Percentiles rank a stretch among this genome's conserved stretches.
Evolutionary conservation across 2,888 invertebrate species (phyloP).

Genomic region (Choristoneura rosaceana): DNA sequence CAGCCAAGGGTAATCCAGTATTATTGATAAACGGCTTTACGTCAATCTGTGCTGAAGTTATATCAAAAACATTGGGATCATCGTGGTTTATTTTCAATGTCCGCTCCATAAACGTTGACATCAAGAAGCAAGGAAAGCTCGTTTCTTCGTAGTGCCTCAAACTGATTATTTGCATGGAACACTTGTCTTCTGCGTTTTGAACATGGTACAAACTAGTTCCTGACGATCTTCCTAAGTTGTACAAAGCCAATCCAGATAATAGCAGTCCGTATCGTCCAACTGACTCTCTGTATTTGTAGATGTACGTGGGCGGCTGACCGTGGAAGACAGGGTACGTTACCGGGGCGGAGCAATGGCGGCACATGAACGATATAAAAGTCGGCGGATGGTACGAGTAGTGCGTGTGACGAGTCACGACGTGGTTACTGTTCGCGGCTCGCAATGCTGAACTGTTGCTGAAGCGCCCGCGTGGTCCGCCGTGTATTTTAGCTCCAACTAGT

Average conservation of each 20-base stretch:
- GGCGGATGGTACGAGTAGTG: conserved; percentile 77
- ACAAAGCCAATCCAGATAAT: conserved; percentile 73
- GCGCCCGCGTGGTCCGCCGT: conserved; percentile 63
- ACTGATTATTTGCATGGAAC: conserved; percentile 72
- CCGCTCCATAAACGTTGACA: conserved; percentile 73
- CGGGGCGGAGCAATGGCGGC: conserved; percentile 65
- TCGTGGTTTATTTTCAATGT: conserved; percentile 51
- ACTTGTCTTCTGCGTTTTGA: conserved; percentile 62
- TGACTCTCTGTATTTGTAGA: conserved; percentile 72
- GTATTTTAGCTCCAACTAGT: conserved; percentile 60
- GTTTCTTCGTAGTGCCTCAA: conserved; percentile 68
- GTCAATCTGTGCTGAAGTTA: conserved; percentile 65
- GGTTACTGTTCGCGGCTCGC: conserved; percentile 49
- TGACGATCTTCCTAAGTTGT: conserved; percentile 72
- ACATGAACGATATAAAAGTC: conserved; percentile 65
- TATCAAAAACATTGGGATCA: conserved; percentile 61
- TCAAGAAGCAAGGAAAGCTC: conserved; percentile 71
- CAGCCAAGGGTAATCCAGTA: conserved; percentile 58
- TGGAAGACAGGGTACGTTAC: conserved; percentile 75
- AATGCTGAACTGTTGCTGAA: conserved; percentile 49
- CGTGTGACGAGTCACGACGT: conserved; percentile 67
- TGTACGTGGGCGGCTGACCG: conserved; percentile 70
- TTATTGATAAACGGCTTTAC: conserved; percentile 61
- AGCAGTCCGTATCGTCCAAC: conserved; percentile 67
- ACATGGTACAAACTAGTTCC: conserved; percentile 59